phyloP scores from a whole-genome alignment of 1,140 invertebrate species.

The Teleogryllus occipitalis region DNA sequence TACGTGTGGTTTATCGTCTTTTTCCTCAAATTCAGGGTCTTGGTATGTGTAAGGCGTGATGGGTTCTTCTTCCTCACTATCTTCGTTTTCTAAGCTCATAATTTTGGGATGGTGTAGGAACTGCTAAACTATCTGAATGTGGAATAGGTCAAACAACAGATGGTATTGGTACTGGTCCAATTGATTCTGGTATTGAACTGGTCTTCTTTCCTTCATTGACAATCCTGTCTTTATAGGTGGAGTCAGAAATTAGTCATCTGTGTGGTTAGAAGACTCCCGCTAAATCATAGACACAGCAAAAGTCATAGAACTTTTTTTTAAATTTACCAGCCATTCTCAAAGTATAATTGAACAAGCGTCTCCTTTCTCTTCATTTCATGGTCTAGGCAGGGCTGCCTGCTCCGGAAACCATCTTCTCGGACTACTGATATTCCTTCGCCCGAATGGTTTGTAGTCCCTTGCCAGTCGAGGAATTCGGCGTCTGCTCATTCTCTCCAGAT shows the following conservation, averaged over 20 bases:
- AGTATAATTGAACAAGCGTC: conserved; percentile 11
- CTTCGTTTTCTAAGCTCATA: background rate
- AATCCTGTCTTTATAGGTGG: background rate
- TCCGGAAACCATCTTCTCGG: too few species aligned
- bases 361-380: too few species aligned
- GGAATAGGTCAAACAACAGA: background rate
- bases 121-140: background rate
- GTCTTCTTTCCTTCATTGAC: background rate
- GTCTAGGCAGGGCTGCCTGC: too few species aligned
- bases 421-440: too few species aligned
- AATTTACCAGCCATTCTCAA: background rate
- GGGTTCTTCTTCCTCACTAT: background rate
- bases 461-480: too few species aligned
- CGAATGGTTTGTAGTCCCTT: too few species aligned
- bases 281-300: conserved; percentile 15
- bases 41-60: background rate
- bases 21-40: background rate
- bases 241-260: conserved; percentile 17
- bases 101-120: background rate
- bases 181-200: background rate
- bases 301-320: background rate
- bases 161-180: background rate
- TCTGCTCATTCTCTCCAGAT: too few species aligned
- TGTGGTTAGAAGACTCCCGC: background rate
- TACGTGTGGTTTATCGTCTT: background rate